phyloP scores from a whole-genome alignment of 2,113 vertebrate species.

The Thalassoma bifasciatum region DNA sequence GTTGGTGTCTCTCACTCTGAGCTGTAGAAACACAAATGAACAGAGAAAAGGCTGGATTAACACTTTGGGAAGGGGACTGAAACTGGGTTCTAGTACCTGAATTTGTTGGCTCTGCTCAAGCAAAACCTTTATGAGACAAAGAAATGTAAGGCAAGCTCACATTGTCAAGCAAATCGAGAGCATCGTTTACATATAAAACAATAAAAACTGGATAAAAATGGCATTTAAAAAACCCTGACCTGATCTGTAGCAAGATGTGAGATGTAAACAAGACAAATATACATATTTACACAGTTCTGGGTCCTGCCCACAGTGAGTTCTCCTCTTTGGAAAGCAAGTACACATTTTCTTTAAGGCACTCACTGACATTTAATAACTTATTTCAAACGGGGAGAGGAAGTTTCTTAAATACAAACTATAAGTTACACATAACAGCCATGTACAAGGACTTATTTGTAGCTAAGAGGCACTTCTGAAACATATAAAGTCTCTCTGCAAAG shows the following conservation, averaged over 20 bases:
- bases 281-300: conserved; percentile 73
- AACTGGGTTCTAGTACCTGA: conserved; percentile 49
- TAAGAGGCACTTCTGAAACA: conserved; percentile 42
- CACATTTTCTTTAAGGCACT: conserved; percentile 53
- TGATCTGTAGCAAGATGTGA: conserved; percentile 60
- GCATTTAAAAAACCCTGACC: conserved; percentile 56
- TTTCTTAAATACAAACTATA: conserved; percentile 83
- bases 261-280: conserved; percentile 69
- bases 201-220: conserved; percentile 13
- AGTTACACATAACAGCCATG: conserved; percentile 72
- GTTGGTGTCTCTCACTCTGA: not conserved
- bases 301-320: conserved; percentile 79
- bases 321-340: conserved; percentile 45
- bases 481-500: not conserved
- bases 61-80: not conserved
- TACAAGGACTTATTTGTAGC: conserved; percentile 31
- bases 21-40: not conserved
- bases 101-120: conserved; percentile 16
- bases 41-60: not conserved
- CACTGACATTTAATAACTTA: conserved; percentile 75
- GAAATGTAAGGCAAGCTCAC: not conserved
- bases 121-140: conserved; percentile 22
- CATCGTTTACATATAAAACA: not conserved
- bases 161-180: conserved; percentile 20
- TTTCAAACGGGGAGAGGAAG: conserved; percentile 37